A percentile compares a stretch with the other conserved stretches of the same genome.
Evolutionary conservation across 2,113 vertebrate genomes (phyloP).

Genomic region (Poicephalus meyeri): DNA sequence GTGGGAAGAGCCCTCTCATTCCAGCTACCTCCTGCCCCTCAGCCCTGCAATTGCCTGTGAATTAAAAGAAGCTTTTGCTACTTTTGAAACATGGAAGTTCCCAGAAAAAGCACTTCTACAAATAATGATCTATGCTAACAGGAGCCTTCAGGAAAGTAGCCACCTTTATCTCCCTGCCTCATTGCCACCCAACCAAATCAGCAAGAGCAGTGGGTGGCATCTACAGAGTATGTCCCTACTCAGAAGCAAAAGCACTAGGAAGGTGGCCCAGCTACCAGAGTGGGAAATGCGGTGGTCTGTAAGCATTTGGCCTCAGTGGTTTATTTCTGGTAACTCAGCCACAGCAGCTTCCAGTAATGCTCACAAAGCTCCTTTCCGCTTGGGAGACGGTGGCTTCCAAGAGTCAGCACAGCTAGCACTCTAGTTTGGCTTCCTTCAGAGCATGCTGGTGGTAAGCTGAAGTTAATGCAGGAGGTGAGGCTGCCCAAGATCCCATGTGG

Average conservation of each 20-base stretch:
- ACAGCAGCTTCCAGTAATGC: slow-evolving; percentile 57
- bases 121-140: background rate
- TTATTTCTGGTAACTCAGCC: slow-evolving; percentile 63
- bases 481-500: background rate
- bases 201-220: slow-evolving; percentile 4
- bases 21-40: background rate
- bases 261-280: slow-evolving; percentile 18
- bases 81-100: background rate
- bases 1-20: slow-evolving; percentile 37
- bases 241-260: slow-evolving; percentile 25
- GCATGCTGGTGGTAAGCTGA: background rate
- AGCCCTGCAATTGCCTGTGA: slow-evolving; percentile 22
- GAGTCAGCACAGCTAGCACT: background rate
- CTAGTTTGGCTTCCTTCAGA: slow-evolving; percentile 21
- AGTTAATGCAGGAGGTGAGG: background rate
- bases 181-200: slow-evolving; percentile 3
- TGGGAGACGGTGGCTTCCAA: background rate
- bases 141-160: background rate
- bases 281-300: slow-evolving; percentile 27
- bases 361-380: slow-evolving; percentile 40
- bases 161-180: slow-evolving; percentile 32
- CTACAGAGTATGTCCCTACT: background rate
- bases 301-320: slow-evolving; percentile 27
- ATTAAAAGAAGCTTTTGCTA: background rate
- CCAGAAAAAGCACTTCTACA: background rate